phyloP scores from a whole-genome alignment of 2,113 vertebrate genomes.

The Lontra canadensis region DNA sequence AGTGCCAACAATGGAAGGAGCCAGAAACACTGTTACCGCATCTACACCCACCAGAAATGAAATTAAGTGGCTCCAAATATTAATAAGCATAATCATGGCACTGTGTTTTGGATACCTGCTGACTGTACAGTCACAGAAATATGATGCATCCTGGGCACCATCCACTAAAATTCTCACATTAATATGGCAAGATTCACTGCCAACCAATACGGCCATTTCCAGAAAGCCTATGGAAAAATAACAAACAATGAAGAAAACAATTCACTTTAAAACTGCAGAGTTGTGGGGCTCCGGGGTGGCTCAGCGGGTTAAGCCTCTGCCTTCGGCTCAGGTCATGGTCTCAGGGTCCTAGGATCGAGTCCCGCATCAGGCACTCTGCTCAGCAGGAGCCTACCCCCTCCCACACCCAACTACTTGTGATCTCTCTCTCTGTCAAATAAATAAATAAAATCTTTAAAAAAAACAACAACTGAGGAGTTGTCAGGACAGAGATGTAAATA shows the following conservation, averaged over 20 bases:
- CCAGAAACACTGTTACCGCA: neutral
- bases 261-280: neutral
- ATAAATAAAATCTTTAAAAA: too few species aligned
- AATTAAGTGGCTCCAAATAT: neutral
- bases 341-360: too few species aligned
- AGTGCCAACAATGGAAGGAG: neutral
- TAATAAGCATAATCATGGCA: neutral
- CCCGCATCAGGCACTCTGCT: too few species aligned
- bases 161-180: neutral
- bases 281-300: too few species aligned
- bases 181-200: neutral
- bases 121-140: neutral
- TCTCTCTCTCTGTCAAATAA: too few species aligned
- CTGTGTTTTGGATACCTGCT: neutral
- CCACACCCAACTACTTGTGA: too few species aligned
- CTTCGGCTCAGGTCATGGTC: too few species aligned
- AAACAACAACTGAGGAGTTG: neutral
- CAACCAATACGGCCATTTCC: neutral
- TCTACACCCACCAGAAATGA: neutral
- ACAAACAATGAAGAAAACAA: neutral
- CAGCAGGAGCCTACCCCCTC: too few species aligned
- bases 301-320: too few species aligned
- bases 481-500: neutral
- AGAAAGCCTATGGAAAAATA: neutral
- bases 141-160: neutral